Conservation (phyloP, 2,888 invertebrate species). For the Sarcophaga carnaria region DNA sequence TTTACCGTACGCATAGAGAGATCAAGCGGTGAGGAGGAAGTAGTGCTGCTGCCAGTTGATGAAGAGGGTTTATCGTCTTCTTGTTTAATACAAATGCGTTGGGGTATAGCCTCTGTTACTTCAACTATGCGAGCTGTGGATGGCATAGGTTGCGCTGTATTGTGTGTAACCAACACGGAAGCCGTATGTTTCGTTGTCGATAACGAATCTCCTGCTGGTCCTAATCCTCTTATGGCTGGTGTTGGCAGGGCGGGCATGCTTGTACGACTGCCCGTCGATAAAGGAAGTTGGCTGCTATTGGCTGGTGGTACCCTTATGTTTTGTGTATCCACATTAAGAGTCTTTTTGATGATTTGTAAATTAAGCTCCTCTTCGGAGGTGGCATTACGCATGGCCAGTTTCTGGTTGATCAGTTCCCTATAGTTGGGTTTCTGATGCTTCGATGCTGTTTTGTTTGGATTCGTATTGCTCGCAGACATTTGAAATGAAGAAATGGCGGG, state of each 20-base stretch:
- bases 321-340: conserved; percentile 77
- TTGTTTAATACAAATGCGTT: conserved; percentile 55
- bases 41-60: conserved; percentile 26
- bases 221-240: conserved; percentile 12
- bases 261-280: conserved; percentile 22
- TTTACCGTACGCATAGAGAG: conserved; percentile 94
- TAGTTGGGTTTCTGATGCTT: conserved; percentile 77
- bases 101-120: conserved; percentile 48
- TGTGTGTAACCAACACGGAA: conserved; percentile 43
- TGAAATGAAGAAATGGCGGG: conserved; percentile 36
- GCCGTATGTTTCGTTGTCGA: background rate
- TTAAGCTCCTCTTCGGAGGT: conserved; percentile 80
- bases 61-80: conserved; percentile 58
- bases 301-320: conserved; percentile 43
- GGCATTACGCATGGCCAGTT: conserved; percentile 77
- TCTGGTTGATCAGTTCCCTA: conserved; percentile 79
- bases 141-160: conserved; percentile 21
- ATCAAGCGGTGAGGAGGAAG: conserved; percentile 87
- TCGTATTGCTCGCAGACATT: conserved; percentile 25
- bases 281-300: conserved; percentile 14
- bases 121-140: conserved; percentile 48
- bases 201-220: background rate
- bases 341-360: conserved; percentile 80
- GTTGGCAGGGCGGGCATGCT: conserved; percentile 39
- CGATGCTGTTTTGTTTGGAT: conserved; percentile 10